Evolutionary conservation across 2,797 vertebrate species (phyloP).

Genomic region (Parauchenoglanis punctatus): DNA sequence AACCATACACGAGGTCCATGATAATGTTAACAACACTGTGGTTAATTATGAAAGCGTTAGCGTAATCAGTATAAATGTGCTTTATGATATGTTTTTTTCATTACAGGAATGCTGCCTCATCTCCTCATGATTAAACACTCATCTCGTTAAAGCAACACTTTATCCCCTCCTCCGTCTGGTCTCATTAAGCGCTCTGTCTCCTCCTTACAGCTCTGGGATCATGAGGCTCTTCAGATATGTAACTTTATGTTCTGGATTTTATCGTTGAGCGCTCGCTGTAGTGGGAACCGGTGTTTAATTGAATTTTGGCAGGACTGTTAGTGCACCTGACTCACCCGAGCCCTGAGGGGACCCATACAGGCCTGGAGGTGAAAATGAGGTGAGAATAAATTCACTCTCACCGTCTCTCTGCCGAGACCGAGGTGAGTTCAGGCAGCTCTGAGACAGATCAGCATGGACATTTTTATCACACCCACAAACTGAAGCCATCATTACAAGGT

Average conservation of each 20-base stretch:
- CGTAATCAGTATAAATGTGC: neutral
- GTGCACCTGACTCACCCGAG: conserved; percentile 17
- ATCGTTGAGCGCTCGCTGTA: conserved; percentile 26
- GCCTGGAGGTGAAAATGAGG: conserved; percentile 52
- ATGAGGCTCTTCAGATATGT: conserved; percentile 31
- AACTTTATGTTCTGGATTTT: conserved; percentile 34
- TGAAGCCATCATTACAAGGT: neutral
- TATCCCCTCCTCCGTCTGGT: neutral
- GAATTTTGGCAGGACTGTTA: conserved; percentile 32
- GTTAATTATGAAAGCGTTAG: conserved; percentile 1
- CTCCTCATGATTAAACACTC: conserved; percentile 13
- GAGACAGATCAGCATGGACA: neutral
- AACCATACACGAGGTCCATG: neutral
- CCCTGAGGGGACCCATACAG: conserved; percentile 24
- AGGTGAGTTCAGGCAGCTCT: conserved; percentile 15
- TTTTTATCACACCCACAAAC: neutral
- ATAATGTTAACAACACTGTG: neutral
- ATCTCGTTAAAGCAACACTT: neutral
- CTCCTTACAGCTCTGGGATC: conserved; percentile 14
- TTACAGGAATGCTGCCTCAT: neutral
- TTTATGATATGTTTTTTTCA: neutral
- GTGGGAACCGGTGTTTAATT: conserved; percentile 44
- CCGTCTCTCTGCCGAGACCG: conserved; percentile 19
- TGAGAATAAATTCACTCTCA: conserved; percentile 46
- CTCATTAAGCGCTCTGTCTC: neutral